Conservation (phyloP, 2,888 invertebrate species). For the Oxystoma pomonae region DNA sequence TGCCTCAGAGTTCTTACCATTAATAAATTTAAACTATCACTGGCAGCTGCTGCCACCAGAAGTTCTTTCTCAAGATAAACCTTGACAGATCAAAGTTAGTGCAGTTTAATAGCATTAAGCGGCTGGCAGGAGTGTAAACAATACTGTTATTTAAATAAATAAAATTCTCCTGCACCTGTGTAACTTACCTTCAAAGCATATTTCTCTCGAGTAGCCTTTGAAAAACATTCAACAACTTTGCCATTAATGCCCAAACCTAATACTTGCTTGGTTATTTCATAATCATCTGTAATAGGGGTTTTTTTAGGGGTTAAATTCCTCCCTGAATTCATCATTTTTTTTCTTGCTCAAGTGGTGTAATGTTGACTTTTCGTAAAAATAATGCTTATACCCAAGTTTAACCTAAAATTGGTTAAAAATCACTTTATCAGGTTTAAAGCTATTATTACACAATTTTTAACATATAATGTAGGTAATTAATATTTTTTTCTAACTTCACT, state of each 20-base stretch:
- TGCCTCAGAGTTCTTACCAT: too few relatives aligned
- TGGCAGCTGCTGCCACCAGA: too few relatives aligned
- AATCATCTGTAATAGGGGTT: conserved; percentile 83
- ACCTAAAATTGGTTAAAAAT: too few relatives aligned
- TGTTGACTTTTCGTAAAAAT: not conserved
- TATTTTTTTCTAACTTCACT: not conserved
- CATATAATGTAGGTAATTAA: not conserved
- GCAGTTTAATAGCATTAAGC: too few relatives aligned
- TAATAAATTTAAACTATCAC: too few relatives aligned
- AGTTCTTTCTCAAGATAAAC: too few relatives aligned
- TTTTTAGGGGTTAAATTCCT: conserved; percentile 60
- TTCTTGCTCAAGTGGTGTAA: conserved; percentile 22
- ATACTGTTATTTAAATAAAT: too few relatives aligned
- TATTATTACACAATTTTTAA: not conserved
- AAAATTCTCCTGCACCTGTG: not conserved
- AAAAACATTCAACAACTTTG: conserved; percentile 94
- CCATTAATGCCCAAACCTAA: conserved; percentile 97
- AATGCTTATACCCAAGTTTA: not conserved
- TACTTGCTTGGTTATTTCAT: conserved; percentile 87
- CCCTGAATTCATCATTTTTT: conserved; percentile 9
- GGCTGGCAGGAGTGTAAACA: too few relatives aligned
- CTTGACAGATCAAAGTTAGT: too few relatives aligned
- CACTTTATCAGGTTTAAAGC: not conserved
- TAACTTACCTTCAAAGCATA: conserved; percentile 82
- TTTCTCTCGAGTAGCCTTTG: conserved; percentile 70